phyloP scores from a whole-genome alignment of 2,113 vertebrate genomes.

The Etia nguti region DNA sequence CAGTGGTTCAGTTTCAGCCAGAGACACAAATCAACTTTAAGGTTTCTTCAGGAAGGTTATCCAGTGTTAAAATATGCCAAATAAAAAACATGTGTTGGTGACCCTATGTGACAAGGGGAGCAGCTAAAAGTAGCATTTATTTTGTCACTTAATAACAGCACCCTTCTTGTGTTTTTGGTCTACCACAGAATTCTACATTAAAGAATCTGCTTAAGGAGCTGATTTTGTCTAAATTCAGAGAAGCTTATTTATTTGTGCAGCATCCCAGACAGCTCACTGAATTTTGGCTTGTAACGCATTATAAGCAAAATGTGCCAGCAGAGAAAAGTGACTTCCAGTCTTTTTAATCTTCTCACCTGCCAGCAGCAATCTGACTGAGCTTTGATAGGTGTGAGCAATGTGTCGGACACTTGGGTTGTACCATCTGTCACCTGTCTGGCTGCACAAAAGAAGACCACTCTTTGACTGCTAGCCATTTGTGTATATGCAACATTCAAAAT shows the following conservation, averaged over 20 bases:
- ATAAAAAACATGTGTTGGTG: background rate
- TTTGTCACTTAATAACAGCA: background rate
- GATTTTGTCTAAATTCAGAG: background rate
- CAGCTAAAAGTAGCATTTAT: background rate
- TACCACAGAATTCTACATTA: background rate
- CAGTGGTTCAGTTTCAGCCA: background rate
- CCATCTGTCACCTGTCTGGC: conserved; percentile 2
- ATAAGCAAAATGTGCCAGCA: background rate
- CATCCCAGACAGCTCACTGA: background rate
- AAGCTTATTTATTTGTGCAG: background rate
- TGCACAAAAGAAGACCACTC: background rate
- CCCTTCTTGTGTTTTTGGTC: background rate
- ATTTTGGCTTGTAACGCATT: background rate
- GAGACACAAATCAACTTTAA: background rate
- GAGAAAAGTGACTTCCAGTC: conserved; percentile 26
- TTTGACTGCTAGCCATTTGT: background rate
- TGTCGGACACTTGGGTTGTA: background rate
- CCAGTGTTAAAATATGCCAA: background rate
- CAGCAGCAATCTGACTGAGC: background rate
- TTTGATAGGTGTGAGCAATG: conserved; percentile 12
- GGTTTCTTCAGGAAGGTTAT: background rate
- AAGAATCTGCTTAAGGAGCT: background rate
- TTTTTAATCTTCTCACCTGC: conserved; percentile 31
- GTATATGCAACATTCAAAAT: background rate
- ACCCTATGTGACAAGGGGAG: background rate